Evolutionary conservation across 2,888 invertebrate genomes (phyloP), one percentile per base, ranked within the genome.

Genomic region (Latrodectus elegans): DNA sequence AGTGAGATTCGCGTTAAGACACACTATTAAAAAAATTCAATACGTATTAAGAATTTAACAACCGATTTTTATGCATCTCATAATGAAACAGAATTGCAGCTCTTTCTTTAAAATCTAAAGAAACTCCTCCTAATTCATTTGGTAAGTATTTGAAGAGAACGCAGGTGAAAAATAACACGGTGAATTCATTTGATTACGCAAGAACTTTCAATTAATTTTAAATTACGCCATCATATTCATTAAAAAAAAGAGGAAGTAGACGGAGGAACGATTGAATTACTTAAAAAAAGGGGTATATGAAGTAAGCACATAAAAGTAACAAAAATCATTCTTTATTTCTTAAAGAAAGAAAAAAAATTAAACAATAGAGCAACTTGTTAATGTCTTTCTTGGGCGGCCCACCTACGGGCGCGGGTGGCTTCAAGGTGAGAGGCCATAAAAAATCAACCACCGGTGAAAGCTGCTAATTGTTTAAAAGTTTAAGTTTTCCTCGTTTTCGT

Each of bases 371-470:
- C 12, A 60, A 60, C 60, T 17, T 26, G 22, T 68, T 51, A 70
- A 72, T 72, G 72, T 72, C 75, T 67, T 60, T 68, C 65, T 53
- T 55, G 4, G 67, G 83, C 55, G 71, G 76, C n/a, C 83, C 76
- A 83, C 83, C 76, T 64, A 83, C 75, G 76, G 68, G 55, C 55
- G 38, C 38, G 26, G 26, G 72, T 60, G 65, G 65, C 49, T 76
- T 77, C 84, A 84, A 84, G 84, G 84, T 84, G 84, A 38, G 38
- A 84, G 72, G 70, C n/a, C 38, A 67, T 52, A 38, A 78, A 81
- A 81, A 81, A 52, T 81, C 81, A 74, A 49, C 76, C 72, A 77
- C 49, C 65, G 67, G 72, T 84, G 72, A 84, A 84, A 83, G 76
- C 75, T 83, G 75, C 70, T 83, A 83, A 76, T 83, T 76, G 72